phyloP scores from a whole-genome alignment of 2,113 vertebrate species.

The Malurus elegans region DNA sequence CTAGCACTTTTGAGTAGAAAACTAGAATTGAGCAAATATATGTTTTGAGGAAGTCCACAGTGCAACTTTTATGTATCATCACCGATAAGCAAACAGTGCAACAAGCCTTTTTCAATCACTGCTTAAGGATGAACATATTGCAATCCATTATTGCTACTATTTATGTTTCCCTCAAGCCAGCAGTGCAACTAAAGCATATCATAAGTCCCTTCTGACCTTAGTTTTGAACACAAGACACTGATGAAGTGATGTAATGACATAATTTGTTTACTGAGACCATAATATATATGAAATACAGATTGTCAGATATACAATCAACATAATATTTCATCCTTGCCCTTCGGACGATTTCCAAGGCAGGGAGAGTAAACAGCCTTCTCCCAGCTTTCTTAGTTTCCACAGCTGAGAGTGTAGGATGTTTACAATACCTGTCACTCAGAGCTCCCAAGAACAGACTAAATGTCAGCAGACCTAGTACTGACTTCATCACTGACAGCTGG shows the following conservation, averaged over 20 bases:
- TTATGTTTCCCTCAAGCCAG: neutral
- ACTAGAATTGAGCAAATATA: accelerated
- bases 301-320: neutral
- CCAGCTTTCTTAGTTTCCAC: slow-evolving; percentile 87
- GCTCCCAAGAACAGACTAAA: slow-evolving; percentile 35
- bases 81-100: neutral
- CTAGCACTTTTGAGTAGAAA: neutral
- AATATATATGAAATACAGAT: neutral
- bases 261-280: neutral
- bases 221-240: neutral
- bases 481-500: neutral
- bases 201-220: neutral
- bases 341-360: slow-evolving; percentile 81
- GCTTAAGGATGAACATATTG: neutral
- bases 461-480: neutral
- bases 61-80: neutral
- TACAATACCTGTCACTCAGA: slow-evolving; percentile 90
- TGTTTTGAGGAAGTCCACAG: neutral
- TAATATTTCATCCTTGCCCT: neutral
- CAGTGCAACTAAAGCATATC: neutral
- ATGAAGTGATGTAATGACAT: neutral
- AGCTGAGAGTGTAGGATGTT: slow-evolving; percentile 99
- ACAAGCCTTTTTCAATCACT: neutral
- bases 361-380: slow-evolving; percentile 98
- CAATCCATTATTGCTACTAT: neutral